Conservation (phyloP, 2,797 vertebrate genomes). For the Darevskia nairensis region DNA sequence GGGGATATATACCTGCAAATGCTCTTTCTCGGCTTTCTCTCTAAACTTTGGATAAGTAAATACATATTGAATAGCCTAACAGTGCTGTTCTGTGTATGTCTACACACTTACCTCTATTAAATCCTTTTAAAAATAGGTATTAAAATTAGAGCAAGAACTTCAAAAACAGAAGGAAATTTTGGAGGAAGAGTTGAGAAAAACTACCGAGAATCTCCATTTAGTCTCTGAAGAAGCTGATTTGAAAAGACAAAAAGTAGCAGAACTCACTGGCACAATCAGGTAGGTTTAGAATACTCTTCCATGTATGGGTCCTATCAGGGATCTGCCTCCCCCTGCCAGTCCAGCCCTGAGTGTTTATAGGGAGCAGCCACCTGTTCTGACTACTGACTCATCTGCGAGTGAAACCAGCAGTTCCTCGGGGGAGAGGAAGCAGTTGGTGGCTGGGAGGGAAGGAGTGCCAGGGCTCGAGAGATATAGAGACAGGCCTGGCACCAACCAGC, state of each 20-base stretch:
- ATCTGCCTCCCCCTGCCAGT: no score
- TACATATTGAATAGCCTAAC: neutral
- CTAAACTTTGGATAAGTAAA: neutral
- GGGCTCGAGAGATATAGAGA: no score
- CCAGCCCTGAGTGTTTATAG: no score
- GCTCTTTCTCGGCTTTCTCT: no score
- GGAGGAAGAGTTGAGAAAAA: constrained; percentile 79
- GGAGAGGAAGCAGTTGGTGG: no score
- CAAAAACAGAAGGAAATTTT: constrained; percentile 81
- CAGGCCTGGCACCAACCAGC: no score
- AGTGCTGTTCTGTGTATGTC: neutral
- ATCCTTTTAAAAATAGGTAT: constrained; percentile 79
- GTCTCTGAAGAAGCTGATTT: constrained; percentile 78
- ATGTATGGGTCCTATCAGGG: neutral
- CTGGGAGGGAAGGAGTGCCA: no score
- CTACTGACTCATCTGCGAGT: no score
- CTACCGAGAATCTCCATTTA: constrained; percentile 77
- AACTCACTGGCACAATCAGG: constrained; percentile 71
- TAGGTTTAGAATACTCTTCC: constrained; percentile 54
- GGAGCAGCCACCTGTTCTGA: no score
- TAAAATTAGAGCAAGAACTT: constrained; percentile 87
- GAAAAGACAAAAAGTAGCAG: constrained; percentile 75
- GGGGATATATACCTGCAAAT: neutral
- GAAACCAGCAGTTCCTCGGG: no score
- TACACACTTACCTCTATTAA: neutral